Base-by-base conservation (phyloP, 2,113 vertebrate species). In the Empidonax alnorum region DNA sequence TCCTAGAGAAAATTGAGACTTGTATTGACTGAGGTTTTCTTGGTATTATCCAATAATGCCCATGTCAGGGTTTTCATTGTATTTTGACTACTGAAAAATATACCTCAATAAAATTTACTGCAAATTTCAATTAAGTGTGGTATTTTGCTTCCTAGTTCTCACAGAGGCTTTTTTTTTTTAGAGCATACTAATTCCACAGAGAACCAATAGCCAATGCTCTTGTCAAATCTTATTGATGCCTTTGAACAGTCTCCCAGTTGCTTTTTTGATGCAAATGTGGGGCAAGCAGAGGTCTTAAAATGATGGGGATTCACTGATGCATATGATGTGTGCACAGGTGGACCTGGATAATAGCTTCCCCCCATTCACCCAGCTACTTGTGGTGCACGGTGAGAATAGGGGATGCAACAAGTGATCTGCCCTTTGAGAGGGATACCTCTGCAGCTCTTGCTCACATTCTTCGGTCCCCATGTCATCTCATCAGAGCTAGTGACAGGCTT, bases 321-420 rank as follows among this genome's bases (percentile, higher is more conserved):
- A 0, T 41, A 10, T 21, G 4, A 1, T 2, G 3, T 46, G 18
- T 44, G 31, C 27, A 33, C 10, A 41, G 33, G 31, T 42, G 27
- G 35, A 50, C 24, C n/a, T 15, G 35, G 30, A 41, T 23, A 22
- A 52, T 4, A 30, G 4, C 21, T 89, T 66, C 30, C 15, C 8
- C 47, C 13, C 2, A 2, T 67, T 71, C n/a, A 71, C 33, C 10
- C n/a, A 77, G 25, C 27, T 58, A 9, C 55, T 56, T 41, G 44
- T 33, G 31, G 21, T 37, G 21, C 4, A 0, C 20, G 21, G 5
- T 65, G 37, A 53, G 63, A 84, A 42, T 18, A 79, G 19, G 30
- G 30, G 37, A 25, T 1, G 5, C 21, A 50, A 12, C 12, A 39
- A 17, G 8, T 55, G 33, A 81, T 18, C 42, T 49, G 23, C 39